Evolutionary conservation across 2,113 vertebrate species (phyloP), one percentile per base, ranked within the genome.

Genomic region (Canis aureus): DNA sequence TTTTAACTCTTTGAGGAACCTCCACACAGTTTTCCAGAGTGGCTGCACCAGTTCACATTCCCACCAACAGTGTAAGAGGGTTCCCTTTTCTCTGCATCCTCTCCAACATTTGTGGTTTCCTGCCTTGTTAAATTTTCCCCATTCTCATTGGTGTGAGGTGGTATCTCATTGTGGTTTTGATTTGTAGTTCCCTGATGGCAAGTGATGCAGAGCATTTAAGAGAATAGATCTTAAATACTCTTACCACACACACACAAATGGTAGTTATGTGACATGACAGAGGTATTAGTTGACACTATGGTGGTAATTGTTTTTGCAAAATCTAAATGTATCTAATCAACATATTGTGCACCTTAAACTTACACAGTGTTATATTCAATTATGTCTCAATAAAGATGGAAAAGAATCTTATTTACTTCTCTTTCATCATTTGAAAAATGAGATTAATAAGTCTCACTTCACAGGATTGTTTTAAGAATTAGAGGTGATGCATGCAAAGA

Each of bases 371-470:
- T 62, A n/a, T 60, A 60, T 73, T 92, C 38, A 83, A 83, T 83
- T 83, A 66, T 5, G 49, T 73, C 53, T 84, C 38, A 62, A 29
- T 38, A 53, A 49, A 84, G 38, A 16, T 74, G 67, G 43, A 84
- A 83, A 62, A 69, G 43, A 60, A 73, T 88, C 35, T 80, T 27
- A 79, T 49, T 82, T 91, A 69, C 80, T 94, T 95, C 62, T 74
- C 59, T 83, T 91, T 89, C 8, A 69, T 67, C 49, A 71, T 71
- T 81, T 86, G 78, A 82, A 96, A 94, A 89, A 55, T 81, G n/a
- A 96, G 59, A 74, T 67, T 62, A 60, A 76, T 57, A 69, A 62
- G 17, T 80, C 43, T 64, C 87, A 76, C 7, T 74, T 84, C 67
- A 91, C 13, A 84, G 59, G 19, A 59, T 20, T 81, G 2, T 17